Evolutionary conservation across 2,797 vertebrate species (phyloP).

Genomic region (Sebastes umbrosus): DNA sequence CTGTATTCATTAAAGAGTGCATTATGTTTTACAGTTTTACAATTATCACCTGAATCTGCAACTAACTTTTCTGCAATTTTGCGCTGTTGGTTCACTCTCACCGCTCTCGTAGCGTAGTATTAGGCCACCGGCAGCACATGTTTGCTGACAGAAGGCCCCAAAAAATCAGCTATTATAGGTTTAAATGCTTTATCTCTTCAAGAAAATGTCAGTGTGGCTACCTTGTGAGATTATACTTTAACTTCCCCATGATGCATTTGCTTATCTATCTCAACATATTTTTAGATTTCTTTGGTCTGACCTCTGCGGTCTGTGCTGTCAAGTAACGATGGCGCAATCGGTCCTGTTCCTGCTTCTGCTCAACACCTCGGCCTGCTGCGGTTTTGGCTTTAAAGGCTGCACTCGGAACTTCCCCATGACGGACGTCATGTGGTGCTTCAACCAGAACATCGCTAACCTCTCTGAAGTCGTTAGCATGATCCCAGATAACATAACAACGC

Average conservation of each 20-base stretch:
- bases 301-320: background rate
- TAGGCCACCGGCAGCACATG: background rate
- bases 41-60: background rate
- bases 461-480: conserved; percentile 13
- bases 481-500: conserved; percentile 7
- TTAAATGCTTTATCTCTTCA: background rate
- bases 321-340: background rate
- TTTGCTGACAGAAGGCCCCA: background rate
- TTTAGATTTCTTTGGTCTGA: background rate
- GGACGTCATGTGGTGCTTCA: conserved; percentile 15
- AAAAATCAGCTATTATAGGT: background rate
- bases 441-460: conserved; percentile 22
- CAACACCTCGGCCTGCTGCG: conserved; percentile 7
- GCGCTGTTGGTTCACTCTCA: background rate
- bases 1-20: background rate
- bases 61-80: background rate
- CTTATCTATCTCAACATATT: background rate
- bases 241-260: background rate
- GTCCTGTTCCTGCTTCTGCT: conserved; percentile 32
- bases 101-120: background rate
- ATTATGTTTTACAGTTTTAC: background rate
- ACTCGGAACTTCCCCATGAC: background rate
- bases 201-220: background rate
- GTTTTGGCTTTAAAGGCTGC: conserved; percentile 37
- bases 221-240: background rate